These are phyloP conservation scores for Tenebrosternarchus preto DNA, from an alignment of 2,113 vertebrate species.

Conservation along the genomic window DNA sequence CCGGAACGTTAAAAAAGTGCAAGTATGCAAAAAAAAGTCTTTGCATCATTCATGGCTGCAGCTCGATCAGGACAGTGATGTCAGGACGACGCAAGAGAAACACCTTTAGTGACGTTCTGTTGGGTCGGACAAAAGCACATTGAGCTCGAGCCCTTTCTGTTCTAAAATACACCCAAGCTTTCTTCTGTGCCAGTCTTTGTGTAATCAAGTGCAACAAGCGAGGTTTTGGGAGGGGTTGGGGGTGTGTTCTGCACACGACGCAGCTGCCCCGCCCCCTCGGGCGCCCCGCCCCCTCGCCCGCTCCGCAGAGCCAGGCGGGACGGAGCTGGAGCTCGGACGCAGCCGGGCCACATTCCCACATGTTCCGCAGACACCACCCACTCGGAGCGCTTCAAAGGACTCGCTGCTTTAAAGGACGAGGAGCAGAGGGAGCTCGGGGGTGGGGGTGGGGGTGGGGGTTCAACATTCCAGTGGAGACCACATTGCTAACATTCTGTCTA, in stretches of 20 bases:
- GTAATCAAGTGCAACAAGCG: neutral
- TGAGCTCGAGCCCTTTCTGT: neutral
- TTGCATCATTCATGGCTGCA: constrained; percentile 21
- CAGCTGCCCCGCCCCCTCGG: neutral
- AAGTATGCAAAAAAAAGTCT: no score
- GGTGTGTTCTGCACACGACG: neutral
- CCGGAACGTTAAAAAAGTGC: neutral
- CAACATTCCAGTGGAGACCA: constrained; percentile 38
- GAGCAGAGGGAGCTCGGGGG: no score
- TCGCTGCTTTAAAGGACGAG: constrained; percentile 33
- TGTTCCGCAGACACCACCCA: constrained; percentile 41
- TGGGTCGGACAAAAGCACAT: neutral
- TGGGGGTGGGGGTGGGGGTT: no score
- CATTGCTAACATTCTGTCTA: constrained; percentile 16
- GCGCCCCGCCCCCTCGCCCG: no score
- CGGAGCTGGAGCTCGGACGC: neutral
- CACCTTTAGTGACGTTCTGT: no score
- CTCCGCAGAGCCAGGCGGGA: neutral
- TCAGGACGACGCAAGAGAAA: neutral
- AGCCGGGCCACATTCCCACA: constrained; percentile 39
- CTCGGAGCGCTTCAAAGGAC: constrained; percentile 39
- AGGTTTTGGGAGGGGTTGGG: neutral
- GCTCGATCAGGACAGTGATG: neutral
- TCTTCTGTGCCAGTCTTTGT: constrained; percentile 11
- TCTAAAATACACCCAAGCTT: neutral